Conservation (phyloP, 1,140 invertebrate species). For the Apocrypta bakeri region DNA sequence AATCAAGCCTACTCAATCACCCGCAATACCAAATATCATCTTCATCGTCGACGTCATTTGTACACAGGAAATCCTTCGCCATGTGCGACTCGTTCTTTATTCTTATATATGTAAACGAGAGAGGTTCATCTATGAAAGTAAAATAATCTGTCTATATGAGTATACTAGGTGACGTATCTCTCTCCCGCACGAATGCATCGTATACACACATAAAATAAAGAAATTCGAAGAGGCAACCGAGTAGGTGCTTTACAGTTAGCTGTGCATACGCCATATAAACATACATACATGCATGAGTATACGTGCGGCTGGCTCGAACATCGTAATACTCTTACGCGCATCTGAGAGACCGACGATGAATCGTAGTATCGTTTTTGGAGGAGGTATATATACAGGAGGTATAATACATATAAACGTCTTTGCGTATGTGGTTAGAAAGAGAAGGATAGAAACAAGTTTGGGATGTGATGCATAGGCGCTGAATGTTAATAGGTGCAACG, state of each 20-base stretch:
- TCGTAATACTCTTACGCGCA: too few relatives aligned
- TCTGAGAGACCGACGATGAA: neutral
- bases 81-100: neutral
- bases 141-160: too few relatives aligned
- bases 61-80: neutral
- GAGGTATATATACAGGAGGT: neutral
- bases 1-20: too few relatives aligned
- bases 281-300: too few relatives aligned
- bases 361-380: slow-evolving; percentile 1
- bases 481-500: neutral
- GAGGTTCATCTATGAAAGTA: neutral
- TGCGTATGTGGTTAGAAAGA: too few relatives aligned
- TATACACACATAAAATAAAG: neutral
- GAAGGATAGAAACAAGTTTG: neutral
- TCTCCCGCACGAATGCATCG: neutral
- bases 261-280: slow-evolving; percentile 1
- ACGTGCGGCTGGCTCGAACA: neutral
- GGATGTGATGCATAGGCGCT: neutral
- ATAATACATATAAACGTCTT: too few relatives aligned
- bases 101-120: too few relatives aligned
- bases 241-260: slow-evolving; percentile 63
- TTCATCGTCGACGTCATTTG: too few relatives aligned
- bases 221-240: slow-evolving; percentile 35
- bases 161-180: slow-evolving; percentile 60
- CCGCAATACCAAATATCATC: too few relatives aligned